phyloP scores from a whole-genome alignment of 2,113 vertebrate species.

The Aplodontia rufa region DNA sequence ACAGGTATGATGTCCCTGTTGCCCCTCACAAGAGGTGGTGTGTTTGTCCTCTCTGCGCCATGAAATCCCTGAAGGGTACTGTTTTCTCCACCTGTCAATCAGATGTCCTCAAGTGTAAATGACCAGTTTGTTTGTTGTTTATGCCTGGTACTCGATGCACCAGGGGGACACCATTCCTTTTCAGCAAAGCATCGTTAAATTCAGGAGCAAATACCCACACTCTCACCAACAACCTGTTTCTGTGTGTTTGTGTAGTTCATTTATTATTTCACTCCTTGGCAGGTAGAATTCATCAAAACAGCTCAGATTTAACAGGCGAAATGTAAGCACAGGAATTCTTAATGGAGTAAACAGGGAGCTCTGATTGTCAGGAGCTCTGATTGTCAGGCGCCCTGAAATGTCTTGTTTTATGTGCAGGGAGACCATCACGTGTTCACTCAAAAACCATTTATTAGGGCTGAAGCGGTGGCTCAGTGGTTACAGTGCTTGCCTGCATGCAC shows the following conservation, averaged over 20 bases:
- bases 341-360: neutral
- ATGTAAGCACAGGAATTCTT: neutral
- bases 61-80: fast-evolving
- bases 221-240: neutral
- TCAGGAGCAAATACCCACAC: too few species aligned
- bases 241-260: neutral
- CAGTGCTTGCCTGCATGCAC: too few species aligned
- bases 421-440: neutral
- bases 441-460: neutral
- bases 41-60: fast-evolving
- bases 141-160: too few species aligned
- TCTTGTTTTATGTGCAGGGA: neutral
- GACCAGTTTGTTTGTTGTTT: neutral
- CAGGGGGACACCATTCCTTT: neutral
- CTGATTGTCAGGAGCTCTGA: neutral
- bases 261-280: neutral
- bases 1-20: fast-evolving
- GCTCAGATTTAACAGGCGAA: neutral
- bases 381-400: neutral
- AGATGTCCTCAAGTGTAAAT: neutral
- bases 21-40: too few species aligned
- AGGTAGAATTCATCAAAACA: neutral
- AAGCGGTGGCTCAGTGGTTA: too few species aligned
- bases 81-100: fast-evolving
- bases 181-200: neutral